These are phyloP conservation scores for Drepanosiphum platanoidis DNA, from an alignment of 2,888 invertebrate genomes.

Conservation along the genomic window DNA sequence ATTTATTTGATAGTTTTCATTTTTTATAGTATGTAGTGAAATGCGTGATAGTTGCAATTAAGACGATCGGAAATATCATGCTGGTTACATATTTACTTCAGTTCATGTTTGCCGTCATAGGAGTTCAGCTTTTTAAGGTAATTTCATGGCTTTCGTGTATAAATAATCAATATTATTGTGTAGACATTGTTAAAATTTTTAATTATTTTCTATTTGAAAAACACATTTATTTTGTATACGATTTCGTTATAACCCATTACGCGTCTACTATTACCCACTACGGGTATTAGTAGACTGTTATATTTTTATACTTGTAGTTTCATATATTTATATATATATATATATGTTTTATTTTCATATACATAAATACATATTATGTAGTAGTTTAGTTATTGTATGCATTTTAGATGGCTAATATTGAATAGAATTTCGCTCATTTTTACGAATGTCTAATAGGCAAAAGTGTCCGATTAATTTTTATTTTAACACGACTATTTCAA, in stretches of 20 bases:
- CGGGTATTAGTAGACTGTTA: constrained; percentile 4
- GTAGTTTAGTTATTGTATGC: constrained; percentile 46
- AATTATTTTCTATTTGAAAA: constrained; percentile 25
- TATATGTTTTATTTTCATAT: too few relatives aligned
- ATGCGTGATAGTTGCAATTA: constrained; percentile 98
- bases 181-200: constrained; percentile 2
- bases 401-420: constrained; percentile 40
- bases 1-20: constrained; percentile 61
- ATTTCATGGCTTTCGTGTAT: constrained; percentile 65
- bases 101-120: constrained; percentile 99
- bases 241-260: constrained; percentile 2
- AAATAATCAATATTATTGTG: constrained; percentile 12
- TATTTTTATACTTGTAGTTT: too few relatives aligned
- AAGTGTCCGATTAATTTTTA: constrained; percentile 4
- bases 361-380: constrained; percentile 15
- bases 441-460: constrained; percentile 3
- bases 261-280: background rate
- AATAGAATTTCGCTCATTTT: constrained; percentile 15
- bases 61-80: constrained; percentile 99
- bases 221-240: constrained; percentile 47
- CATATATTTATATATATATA: too few relatives aligned
- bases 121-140: constrained; percentile 99
- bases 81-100: constrained; percentile 99
- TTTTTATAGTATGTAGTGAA: constrained; percentile 96
- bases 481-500: background rate